These are phyloP conservation scores for Micronycteris hirsuta DNA, from an alignment of 2,113 vertebrate species.

Conservation along the genomic window DNA sequence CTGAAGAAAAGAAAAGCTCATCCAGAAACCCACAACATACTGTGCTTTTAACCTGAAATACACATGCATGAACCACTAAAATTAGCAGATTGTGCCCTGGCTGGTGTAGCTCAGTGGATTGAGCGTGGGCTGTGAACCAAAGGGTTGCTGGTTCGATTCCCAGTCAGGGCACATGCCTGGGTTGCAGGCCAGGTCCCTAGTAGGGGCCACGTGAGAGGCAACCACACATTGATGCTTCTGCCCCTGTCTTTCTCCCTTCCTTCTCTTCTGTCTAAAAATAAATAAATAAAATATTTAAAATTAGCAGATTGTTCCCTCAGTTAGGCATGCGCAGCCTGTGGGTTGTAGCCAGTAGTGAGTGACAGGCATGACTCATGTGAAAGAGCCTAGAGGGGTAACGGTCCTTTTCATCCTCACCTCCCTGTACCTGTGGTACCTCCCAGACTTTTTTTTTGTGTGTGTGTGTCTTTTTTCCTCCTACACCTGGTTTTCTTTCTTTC, in stretches of 20 bases:
- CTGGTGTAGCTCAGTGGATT: too few species aligned
- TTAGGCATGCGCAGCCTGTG: neutral
- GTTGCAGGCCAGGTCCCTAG: too few species aligned
- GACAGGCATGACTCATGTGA: too few species aligned
- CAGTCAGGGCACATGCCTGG: too few species aligned
- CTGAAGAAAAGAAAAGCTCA: neutral
- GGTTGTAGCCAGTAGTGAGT: neutral
- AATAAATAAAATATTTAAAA: too few species aligned
- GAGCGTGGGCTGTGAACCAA: too few species aligned
- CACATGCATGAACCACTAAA: neutral
- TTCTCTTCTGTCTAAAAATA: too few species aligned
- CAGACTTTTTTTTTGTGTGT: neutral
- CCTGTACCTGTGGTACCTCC: neutral
- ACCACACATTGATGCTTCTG: too few species aligned
- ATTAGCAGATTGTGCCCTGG: neutral
- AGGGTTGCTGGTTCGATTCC: too few species aligned
- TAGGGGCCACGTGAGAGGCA: too few species aligned
- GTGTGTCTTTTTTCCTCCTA: neutral
- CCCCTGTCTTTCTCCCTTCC: too few species aligned
- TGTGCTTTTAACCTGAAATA: neutral
- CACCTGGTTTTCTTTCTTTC: neutral
- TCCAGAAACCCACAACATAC: neutral
- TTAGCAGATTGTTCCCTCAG: neutral
- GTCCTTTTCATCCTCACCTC: neutral
- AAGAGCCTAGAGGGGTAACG: rapidly evolving